Base-by-base conservation (phyloP, 2,888 invertebrate species). In the Polylopha cassiicola region DNA sequence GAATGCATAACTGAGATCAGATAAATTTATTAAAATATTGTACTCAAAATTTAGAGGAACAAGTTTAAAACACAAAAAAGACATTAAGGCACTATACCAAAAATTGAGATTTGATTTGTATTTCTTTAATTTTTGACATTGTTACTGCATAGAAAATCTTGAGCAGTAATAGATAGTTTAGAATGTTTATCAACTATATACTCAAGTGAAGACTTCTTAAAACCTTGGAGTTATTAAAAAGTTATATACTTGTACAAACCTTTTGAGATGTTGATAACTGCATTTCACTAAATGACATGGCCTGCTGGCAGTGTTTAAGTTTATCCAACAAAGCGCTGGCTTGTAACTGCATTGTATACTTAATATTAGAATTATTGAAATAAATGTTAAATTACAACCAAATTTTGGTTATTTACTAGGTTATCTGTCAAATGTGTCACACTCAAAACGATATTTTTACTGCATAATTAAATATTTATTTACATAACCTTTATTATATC, bases 251-350 rank as follows among this genome's bases (percentile, higher is more conserved):
- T 9, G 21, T 44, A 56, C 51, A 51, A 72, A 93, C 91, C 89
- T 92, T 92, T 78, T 92, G 91, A 37, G 90, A 89, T 50, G 89
- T 89, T 48, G 90, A 87, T 53, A 92, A 73, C 44, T 87, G 80
- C 51, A 89, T 73, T 61, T 88, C 73, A 54, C 61, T 73, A 55
- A 78, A 78, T 31, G 78, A 73, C 46, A 84, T 55, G 37, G 71
- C 63, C 47, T 86, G 85, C 49, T 82, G 86, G 63, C 88, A 77
- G 53, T 85, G 72, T 53, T 86, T 86, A 46, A 89, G 61, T 67
- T 88, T 87, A 44, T 87, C 87, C 44, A 87, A 57, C 44, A 88
- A 66, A 21, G 88, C 87, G 50, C 79, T 86, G 48, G 88, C 82
- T 73, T 89, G 89, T 58, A 81, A 68, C 59, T 82, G 85, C 86